Conservation (phyloP, 2,113 vertebrate genomes). For the Glaucomys volans region DNA sequence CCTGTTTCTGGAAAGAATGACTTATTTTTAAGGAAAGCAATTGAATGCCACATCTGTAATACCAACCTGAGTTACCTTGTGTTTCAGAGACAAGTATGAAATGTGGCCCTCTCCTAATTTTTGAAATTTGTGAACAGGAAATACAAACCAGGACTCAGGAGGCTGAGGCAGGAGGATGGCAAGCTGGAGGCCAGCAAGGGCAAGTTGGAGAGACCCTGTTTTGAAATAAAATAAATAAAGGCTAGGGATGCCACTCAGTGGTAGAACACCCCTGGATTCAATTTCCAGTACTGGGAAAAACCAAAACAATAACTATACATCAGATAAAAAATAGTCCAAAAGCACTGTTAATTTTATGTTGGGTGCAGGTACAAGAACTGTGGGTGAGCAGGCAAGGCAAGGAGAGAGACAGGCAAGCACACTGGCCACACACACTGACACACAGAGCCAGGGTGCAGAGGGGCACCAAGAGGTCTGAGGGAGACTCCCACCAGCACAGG, state of each 20-base stretch:
- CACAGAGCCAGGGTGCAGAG: not conserved
- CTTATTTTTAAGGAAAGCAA: constrained; percentile 19
- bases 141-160: not conserved
- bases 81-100: not conserved
- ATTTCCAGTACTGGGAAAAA: too few relatives aligned
- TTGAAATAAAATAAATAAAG: too few relatives aligned
- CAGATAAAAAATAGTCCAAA: not conserved
- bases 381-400: not conserved
- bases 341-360: not conserved
- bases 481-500: not conserved
- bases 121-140: not conserved
- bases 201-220: too few relatives aligned
- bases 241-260: not conserved
- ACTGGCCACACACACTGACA: not conserved
- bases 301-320: not conserved
- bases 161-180: too few relatives aligned
- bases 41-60: not conserved
- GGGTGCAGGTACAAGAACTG: not conserved
- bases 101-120: not conserved
- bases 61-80: not conserved
- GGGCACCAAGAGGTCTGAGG: not conserved
- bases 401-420: not conserved
- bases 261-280: not conserved
- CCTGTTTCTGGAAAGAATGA: not conserved
- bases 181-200: too few relatives aligned